Evolutionary conservation across 2,797 vertebrate species (phyloP), one percentile per base, ranked within the genome.

Genomic region (Nannoperca obscura): DNA sequence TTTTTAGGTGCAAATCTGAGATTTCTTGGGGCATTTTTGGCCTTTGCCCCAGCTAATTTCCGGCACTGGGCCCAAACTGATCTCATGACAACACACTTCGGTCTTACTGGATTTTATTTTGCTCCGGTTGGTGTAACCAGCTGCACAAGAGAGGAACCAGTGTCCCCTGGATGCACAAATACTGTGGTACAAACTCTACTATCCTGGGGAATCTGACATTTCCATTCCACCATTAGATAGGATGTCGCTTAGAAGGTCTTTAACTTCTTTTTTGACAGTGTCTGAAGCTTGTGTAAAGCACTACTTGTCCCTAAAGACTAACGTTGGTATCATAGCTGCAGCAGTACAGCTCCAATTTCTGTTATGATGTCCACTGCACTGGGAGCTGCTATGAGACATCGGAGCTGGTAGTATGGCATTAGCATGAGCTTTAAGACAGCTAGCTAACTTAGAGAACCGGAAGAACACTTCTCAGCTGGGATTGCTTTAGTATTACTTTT

Each of bases 161-260:
- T 40, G 12, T 71, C 76, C 19, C 38, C 0, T 3, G 5, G 42
- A 59, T 57, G 32, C 55, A 70, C 30, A 61, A 22, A 78, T 58
- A 55, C 44, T 61, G 10, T 62, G 44, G 49, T 75, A 70, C 15
- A 57, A 59, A 54, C 24, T 52, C 60, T 55, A 22, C 57, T 30
- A 68, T 12, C n/a, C 55, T 30, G 44, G 24, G 57, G 20, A 76
- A 34, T 75, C 14, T 71, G 52, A 58, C 36, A 60, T 87, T 81
- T 77, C 27, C 46, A 40, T 75, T 71, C 54, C 20, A 52, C 38
- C 27, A 34, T 49, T 69, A 52, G 40, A 66, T n/a, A 11, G 13
- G 7, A 52, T 66, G 60, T 60, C 1, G 4, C 64, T 72, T 50
- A n/a, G 50, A 49, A 70, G 10, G 46, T 62, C 44, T 81, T 73